These are phyloP conservation scores for Drosophila paulistorum DNA, from an alignment of 1,140 invertebrate genomes.

Conservation along the genomic window DNA sequence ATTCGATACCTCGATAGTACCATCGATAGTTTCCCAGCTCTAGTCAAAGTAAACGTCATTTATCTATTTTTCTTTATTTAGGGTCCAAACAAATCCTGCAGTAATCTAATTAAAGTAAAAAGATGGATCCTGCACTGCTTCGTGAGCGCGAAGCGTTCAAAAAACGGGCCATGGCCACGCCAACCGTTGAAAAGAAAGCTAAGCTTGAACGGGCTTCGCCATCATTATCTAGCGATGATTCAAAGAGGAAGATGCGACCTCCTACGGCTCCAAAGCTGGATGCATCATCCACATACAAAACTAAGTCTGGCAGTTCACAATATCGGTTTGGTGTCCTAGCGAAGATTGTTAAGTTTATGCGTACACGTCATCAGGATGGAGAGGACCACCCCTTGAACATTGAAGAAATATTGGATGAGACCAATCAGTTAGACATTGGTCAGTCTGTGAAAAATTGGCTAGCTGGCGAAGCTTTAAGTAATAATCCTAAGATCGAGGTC, in stretches of 20 bases:
- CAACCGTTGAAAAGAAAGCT: constrained; percentile 93
- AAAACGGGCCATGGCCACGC: constrained; percentile 93
- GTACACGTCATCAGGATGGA: constrained; percentile 95
- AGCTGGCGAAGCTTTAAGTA: constrained; percentile 91
- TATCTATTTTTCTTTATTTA: too few species aligned
- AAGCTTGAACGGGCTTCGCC: constrained; percentile 85
- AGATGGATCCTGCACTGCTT: constrained; percentile 96
- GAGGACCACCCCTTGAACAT: constrained; percentile 95
- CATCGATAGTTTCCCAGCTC: too few species aligned
- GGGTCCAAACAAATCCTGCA: background rate
- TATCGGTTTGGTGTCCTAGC: constrained; percentile 97
- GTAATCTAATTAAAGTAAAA: constrained; percentile 37
- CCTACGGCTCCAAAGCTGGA: constrained; percentile 88
- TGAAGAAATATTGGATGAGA: constrained; percentile 99
- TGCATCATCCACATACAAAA: constrained; percentile 92
- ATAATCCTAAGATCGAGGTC: constrained; percentile 97
- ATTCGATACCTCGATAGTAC: too few species aligned
- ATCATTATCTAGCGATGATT: constrained; percentile 85
- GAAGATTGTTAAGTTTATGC: constrained; percentile 99
- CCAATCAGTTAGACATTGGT: constrained; percentile 97
- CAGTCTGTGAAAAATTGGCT: constrained; percentile 94
- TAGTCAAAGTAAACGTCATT: too few species aligned
- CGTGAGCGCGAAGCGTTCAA: constrained; percentile 96
- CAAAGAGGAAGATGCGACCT: constrained; percentile 89
- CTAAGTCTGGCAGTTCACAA: constrained; percentile 93